These are phyloP conservation scores for Galeopsomyia nigrocyanea DNA, from an alignment of 2,888 invertebrate species.

Conservation along the genomic window DNA sequence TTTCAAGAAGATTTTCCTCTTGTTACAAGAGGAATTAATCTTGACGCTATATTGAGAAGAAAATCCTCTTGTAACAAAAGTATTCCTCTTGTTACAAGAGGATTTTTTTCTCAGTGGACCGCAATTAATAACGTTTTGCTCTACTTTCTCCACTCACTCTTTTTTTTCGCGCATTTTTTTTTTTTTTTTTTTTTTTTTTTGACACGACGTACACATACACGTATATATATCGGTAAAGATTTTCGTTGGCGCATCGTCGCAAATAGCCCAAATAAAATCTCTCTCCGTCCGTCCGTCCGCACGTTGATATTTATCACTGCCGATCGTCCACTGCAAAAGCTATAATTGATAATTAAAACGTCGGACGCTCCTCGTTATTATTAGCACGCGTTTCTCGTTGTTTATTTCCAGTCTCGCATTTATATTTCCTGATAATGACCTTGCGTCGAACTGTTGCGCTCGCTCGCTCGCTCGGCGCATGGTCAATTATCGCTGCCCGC, in stretches of 20 bases:
- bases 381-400: constrained; percentile 16
- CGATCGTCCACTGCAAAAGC: constrained; percentile 1
- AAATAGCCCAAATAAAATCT: not conserved
- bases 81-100: no score
- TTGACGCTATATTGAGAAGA: no score
- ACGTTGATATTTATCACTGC: not conserved
- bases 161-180: not conserved
- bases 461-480: no score
- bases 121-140: constrained; percentile 47
- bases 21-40: no score
- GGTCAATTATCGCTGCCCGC: not conserved
- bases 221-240: no score
- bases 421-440: constrained; percentile 36
- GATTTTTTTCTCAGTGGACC: no score
- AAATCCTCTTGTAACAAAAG: no score
- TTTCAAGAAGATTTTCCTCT: no score
- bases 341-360: constrained; percentile 43
- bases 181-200: no score
- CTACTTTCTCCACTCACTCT: constrained; percentile 20
- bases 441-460: constrained; percentile 41
- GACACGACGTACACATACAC: no score
- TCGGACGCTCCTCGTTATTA: constrained; percentile 17
- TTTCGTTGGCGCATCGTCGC: no score
- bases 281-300: not conserved
- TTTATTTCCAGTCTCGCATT: constrained; percentile 33